A percentile compares a stretch with the other conserved stretches of the same genome.
Conservation (phyloP, 2,797 vertebrate species). For the Enteromius paludinosus region DNA sequence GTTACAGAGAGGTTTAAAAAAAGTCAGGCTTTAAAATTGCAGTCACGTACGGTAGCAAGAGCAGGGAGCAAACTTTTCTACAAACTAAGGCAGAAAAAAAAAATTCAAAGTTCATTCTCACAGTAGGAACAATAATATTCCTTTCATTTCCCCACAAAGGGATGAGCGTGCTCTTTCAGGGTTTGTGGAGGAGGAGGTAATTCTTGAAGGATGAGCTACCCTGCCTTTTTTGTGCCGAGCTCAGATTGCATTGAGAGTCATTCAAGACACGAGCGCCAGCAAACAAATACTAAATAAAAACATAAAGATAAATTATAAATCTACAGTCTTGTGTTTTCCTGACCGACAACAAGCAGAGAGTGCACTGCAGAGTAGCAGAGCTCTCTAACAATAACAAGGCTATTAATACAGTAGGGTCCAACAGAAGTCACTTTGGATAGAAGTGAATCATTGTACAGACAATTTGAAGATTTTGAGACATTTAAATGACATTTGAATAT, state of each 20-base stretch:
- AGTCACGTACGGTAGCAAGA: conserved; percentile 26
- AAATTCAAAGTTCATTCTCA: conserved; percentile 31
- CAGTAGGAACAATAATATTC: conserved; percentile 36
- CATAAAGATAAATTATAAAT: conserved; percentile 74
- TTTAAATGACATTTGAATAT: background rate
- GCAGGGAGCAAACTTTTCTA: conserved; percentile 28
- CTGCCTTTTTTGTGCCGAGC: conserved; percentile 63
- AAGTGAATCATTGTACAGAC: background rate
- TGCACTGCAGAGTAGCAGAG: background rate
- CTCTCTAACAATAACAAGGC: conserved; percentile 1
- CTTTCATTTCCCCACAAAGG: conserved; percentile 32
- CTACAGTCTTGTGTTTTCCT: conserved; percentile 51
- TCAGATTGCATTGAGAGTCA: conserved; percentile 65
- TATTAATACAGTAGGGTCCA: background rate
- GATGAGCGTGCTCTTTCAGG: conserved; percentile 58
- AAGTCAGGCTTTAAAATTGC: conserved; percentile 24
- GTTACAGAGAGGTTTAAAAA: conserved; percentile 23
- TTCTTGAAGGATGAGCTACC: conserved; percentile 59
- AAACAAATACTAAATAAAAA: conserved; percentile 68
- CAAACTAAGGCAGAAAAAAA: conserved; percentile 28
- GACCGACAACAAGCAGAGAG: background rate
- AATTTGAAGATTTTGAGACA: background rate
- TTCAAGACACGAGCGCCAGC: conserved; percentile 57
- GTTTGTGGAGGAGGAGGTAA: conserved; percentile 42
- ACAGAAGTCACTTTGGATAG: background rate